Evolutionary conservation across 2,888 invertebrate species (phyloP).

Genomic region (Podotricha telesiphe): DNA sequence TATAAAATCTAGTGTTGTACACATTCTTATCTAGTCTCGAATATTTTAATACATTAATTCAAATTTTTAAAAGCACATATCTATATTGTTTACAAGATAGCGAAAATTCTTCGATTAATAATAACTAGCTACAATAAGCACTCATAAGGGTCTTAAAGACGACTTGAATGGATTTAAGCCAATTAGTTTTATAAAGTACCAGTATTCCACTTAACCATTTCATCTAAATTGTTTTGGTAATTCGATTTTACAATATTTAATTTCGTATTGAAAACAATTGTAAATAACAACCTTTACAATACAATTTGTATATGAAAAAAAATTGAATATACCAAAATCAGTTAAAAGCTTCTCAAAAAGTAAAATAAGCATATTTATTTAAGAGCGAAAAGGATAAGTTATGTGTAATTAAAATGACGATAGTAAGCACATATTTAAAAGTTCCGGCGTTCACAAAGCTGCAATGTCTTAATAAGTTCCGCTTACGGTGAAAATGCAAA

Average conservation of each 20-base stretch:
- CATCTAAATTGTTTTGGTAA: slow-evolving; percentile 32
- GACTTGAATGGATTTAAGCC: slow-evolving; percentile 34
- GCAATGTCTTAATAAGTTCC: slow-evolving; percentile 32
- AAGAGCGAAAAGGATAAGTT: not conserved
- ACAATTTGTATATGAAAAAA: not conserved
- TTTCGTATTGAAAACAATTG: not conserved
- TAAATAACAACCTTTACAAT: not conserved
- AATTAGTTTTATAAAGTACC: slow-evolving; percentile 31
- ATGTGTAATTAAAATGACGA: slow-evolving; percentile 8
- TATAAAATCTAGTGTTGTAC: too few species aligned
- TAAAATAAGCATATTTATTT: not conserved
- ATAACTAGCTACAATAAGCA: slow-evolving; percentile 26
- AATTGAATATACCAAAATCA: too few species aligned
- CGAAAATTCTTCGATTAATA: not conserved
- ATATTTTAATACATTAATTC: not conserved
- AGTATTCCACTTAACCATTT: slow-evolving; percentile 21
- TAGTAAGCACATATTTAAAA: slow-evolving; percentile 24
- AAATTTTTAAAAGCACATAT: not conserved
- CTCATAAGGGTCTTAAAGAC: slow-evolving; percentile 33
- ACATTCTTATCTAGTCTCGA: too few species aligned
- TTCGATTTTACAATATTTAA: slow-evolving; percentile 10
- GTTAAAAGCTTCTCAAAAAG: not conserved
- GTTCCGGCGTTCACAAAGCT: slow-evolving; percentile 23
- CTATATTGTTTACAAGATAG: not conserved
- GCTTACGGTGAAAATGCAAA: slow-evolving; percentile 18